Evolutionary conservation across 2,888 invertebrate genomes (phyloP), one percentile per base, ranked within the genome.

Genomic region (Horisme vitalbata): DNA sequence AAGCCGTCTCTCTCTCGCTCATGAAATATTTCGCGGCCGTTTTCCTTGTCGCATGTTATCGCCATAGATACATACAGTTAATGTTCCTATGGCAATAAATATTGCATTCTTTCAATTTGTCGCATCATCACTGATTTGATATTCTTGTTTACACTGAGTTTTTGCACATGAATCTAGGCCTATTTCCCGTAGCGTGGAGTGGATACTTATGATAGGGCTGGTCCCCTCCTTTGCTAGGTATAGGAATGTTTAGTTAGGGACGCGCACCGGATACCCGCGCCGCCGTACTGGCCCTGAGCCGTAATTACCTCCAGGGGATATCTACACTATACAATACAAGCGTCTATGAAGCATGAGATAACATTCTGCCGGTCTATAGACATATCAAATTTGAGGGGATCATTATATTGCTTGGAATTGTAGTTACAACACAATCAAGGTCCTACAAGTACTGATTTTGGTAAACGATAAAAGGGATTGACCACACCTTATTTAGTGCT

Each of bases 41-140:
- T 46, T 49, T 36, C 36, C 39, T 43, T 30, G 33, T 8, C 34
- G 36, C 21, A 32, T 38, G 38, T 43, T 45, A 45, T 41, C 38
- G 23, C 20, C 26, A 9, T 35, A 41, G 45, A 47, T 45, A 50
- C 38, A 30, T 26, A 38, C 9, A 28, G n/a, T n/a, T n/a, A 26
- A 23, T 24, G 41, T 32, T 41, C 27, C 23, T 41, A 37, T 34
- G 26, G 13, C 11, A 26, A 26, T n/a, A 26, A 26, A 26, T 11
- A 11, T 11, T 26, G 26, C 26, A 26, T 26, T 26, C 11, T 26
- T 11, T 10, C n/a, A n/a, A n/a, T n/a, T n/a, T n/a, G n/a, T n/a
- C n/a, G n/a, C n/a, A n/a, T n/a, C n/a, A n/a, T n/a, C n/a, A n/a
- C n/a, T n/a, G n/a, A n/a, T n/a, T n/a, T n/a, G n/a, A n/a, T n/a